Evolutionary conservation across 2,888 invertebrate genomes (phyloP), one percentile per base, ranked within the genome.

Genomic region (Pristionchus fissidentatus): DNA sequence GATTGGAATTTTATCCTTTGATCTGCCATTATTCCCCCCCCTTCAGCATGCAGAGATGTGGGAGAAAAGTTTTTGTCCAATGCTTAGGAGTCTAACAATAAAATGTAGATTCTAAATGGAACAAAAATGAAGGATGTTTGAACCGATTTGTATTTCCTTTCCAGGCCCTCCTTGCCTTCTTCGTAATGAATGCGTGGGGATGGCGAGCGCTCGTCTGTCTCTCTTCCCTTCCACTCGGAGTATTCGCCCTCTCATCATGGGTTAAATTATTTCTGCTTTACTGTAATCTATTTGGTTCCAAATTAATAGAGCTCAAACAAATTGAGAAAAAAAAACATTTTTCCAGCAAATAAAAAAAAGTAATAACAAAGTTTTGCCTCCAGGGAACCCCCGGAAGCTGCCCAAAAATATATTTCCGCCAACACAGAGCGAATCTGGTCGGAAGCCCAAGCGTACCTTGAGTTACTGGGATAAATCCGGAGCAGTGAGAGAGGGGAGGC

Each of bases 151-250:
- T n/a, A n/a, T 7, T 41, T n/a, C 70, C 22, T 43, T 43, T 38
- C 52, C 62, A 84, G 82, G 97, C 97, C 78, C 95, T 96, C 32
- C 93, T 97, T 86, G 97, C 97, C 22, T 94, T 97, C 88, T 95
- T 96, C 52, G 95, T 97, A 84, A 97, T 97, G 96, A 97, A 97
- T 1, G 95, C 95, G 0, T 94, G 96, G 88, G 97, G 97, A 66
- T 97, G 97, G 95, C 95, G 96, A 91, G 97, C 96, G 95, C 94
- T 97, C 49, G 94, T 97, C 29, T 96, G 95, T n/a, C 93, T 97
- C n/a, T 97, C 97, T 0, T 96, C 97, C 0, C 94, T 96, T 87
- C 97, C 97, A 0, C 94, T 97, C 79, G 94, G 97, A 82, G 93
- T 96, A 75, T 97, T 97, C 93, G 93, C 93, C 32, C 80, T 93